Conservation (phyloP, 2,113 vertebrate species). For the Phoxinus phoxinus region DNA sequence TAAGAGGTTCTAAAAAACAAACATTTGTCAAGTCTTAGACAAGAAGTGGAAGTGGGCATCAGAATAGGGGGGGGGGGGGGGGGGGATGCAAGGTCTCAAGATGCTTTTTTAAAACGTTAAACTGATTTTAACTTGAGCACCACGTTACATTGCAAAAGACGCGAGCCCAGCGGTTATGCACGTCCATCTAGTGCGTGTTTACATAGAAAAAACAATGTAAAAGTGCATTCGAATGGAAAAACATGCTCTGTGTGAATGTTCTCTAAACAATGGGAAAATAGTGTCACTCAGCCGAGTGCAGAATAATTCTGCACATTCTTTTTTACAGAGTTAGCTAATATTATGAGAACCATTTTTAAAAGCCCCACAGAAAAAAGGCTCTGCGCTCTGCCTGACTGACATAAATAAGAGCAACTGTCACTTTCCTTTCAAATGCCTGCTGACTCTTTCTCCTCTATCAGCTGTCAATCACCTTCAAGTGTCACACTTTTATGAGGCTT, state of each 20-base stretch:
- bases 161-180: no score
- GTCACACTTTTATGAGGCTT: slow-evolving; percentile 1
- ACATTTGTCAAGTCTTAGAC: not conserved
- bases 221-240: no score
- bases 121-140: no score
- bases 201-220: no score
- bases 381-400: not conserved
- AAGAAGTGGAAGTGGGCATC: no score
- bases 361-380: not conserved
- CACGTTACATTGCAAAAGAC: no score
- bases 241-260: not conserved
- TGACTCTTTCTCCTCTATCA: slow-evolving; percentile 18
- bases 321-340: not conserved
- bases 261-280: not conserved
- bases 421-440: not conserved
- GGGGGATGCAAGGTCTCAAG: no score
- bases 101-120: no score
- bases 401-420: slow-evolving; percentile 15
- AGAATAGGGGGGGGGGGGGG: no score
- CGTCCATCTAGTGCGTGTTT: no score
- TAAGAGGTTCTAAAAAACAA: not conserved
- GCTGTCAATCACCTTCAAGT: slow-evolving; percentile 14
- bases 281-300: not conserved
- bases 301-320: not conserved
- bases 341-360: not conserved